Evolutionary conservation across 2,888 invertebrate species (phyloP), one percentile per base, ranked within the genome.

Genomic region (Macrophya annulata): DNA sequence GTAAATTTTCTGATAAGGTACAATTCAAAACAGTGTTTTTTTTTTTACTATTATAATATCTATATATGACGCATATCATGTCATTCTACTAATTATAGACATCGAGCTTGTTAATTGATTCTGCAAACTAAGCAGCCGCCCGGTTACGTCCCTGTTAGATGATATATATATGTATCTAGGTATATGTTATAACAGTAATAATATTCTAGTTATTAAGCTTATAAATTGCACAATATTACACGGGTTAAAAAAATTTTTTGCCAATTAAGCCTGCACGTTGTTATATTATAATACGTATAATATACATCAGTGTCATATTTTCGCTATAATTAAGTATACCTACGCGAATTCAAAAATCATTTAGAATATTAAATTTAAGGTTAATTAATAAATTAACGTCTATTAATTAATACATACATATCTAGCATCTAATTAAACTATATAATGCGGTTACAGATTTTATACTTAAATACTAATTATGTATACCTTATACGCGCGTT

Each of bases 61-160:
- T n/a, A 76, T n/a, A 3, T 2, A 4, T 76, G 76, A 10, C 21
- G 48, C 76, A 48, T 40, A 40, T 37, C 21, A 76, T 48, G 48
- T 45, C 72, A 72, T 43, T 72, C 10, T 43, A 72, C 31, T 31
- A 68, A 68, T 31, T 62, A 62, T 62, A 25, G 45, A 48, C 48
- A 12, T 77, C 37, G 77, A 51, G 77, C 77, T 77, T 51, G 55
- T n/a, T 77, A 77, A 77, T 77, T 77, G 51, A 77, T 77, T 51
- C n/a, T 77, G 77, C 77, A 31, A 77, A 77, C 77, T 31, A 77
- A 77, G 55, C 77, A 77, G 48, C 25, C 45, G n/a, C 12, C 48
- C 31, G 6, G 40, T 25, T 76, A 8, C 43, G 21, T 15, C 6
- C 31, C 25, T 40, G 51, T 51, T 6, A 1, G 48, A 31, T 17